Evolutionary conservation across 2,888 invertebrate species (phyloP).

Genomic region (Platerodrilus igneus): DNA sequence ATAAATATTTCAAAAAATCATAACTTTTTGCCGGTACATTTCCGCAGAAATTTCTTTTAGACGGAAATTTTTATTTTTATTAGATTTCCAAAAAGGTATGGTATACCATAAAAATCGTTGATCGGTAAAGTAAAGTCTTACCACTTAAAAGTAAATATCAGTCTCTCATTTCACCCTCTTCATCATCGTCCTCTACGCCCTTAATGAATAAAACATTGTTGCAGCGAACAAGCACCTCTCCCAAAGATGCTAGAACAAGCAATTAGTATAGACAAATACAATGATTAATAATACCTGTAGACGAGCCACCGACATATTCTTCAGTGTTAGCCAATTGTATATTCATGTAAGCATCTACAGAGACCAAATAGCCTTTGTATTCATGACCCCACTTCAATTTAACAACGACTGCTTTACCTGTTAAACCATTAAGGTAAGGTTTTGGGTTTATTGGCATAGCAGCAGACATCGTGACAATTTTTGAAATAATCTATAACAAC

Average conservation of each 20-base stretch:
- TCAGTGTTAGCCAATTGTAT: slow-evolving; percentile 96
- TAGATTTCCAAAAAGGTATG: no score
- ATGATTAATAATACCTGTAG: slow-evolving; percentile 62
- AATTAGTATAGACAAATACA: slow-evolving; percentile 7
- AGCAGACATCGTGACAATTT: slow-evolving; percentile 68
- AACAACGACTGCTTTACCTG: slow-evolving; percentile 95
- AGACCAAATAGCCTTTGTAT: slow-evolving; percentile 96
- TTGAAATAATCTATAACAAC: no score
- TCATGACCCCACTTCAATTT: slow-evolving; percentile 99
- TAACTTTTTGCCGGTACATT: no score
- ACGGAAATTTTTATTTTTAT: no score
- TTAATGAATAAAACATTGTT: slow-evolving; percentile 95
- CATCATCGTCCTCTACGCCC: slow-evolving; percentile 94
- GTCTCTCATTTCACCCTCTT: slow-evolving; percentile 94
- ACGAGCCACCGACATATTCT: slow-evolving; percentile 89
- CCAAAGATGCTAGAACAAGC: slow-evolving; percentile 66
- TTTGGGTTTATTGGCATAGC: slow-evolving; percentile 98
- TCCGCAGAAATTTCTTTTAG: no score
- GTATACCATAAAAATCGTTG: no score
- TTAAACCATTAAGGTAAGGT: slow-evolving; percentile 96
- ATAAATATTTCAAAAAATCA: no score
- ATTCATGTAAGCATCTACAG: slow-evolving; percentile 99
- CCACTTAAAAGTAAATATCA: slow-evolving; percentile 42
- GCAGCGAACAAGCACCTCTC: slow-evolving; percentile 95
- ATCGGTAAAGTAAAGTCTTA: no score